These are phyloP conservation scores for Ariolimax columbianus DNA, from an alignment of 2,888 invertebrate species.

Conservation along the genomic window DNA sequence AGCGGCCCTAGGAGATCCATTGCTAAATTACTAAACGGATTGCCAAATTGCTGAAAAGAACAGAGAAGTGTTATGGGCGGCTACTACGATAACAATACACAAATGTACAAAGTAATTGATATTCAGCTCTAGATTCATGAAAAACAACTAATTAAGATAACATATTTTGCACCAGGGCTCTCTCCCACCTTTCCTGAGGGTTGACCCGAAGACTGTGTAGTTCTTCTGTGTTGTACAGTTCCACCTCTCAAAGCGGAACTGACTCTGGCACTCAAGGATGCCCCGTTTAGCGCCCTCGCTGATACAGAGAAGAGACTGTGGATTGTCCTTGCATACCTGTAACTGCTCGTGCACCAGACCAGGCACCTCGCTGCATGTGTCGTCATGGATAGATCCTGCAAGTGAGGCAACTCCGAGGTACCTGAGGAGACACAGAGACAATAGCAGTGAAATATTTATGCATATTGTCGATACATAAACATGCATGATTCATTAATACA, in stretches of 20 bases:
- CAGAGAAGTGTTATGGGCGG: no score
- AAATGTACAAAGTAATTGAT: no score
- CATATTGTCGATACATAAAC: no score
- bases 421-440: constrained; percentile 55
- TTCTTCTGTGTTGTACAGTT: constrained; percentile 80
- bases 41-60: no score
- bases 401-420: constrained; percentile 71
- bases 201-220: constrained; percentile 81
- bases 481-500: no score
- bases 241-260: constrained; percentile 82
- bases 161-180: not conserved
- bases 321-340: constrained; percentile 80
- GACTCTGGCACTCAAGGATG: constrained; percentile 82
- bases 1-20: no score
- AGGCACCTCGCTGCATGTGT: constrained; percentile 67
- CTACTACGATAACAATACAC: no score
- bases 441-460: no score
- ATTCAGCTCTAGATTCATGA: not conserved
- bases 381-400: constrained; percentile 60
- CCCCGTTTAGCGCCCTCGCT: constrained; percentile 81
- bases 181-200: constrained; percentile 80
- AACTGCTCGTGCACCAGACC: constrained; percentile 77
- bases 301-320: constrained; percentile 81
- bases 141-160: not conserved
- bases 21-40: no score